Conservation (phyloP, 2,113 vertebrate species). For the Maccullochella peelii region DNA sequence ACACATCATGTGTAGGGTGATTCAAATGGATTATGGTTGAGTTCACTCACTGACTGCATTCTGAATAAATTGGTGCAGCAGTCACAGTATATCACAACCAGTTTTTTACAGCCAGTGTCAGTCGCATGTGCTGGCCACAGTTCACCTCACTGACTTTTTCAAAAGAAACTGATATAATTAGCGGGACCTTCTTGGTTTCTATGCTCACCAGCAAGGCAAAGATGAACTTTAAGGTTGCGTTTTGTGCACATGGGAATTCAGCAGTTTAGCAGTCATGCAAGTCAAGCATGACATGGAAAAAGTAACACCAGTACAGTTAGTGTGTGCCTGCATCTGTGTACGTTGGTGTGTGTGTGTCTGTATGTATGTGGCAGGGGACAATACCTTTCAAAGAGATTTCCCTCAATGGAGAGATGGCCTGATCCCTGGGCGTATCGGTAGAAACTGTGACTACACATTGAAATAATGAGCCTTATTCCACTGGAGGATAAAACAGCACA, state of each 20-base stretch:
- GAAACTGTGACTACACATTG: conserved; percentile 80
- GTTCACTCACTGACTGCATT: neutral
- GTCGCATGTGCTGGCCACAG: conserved; percentile 4
- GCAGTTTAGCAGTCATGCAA: conserved; percentile 39
- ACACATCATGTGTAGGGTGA: neutral
- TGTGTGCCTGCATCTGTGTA: conserved; percentile 23
- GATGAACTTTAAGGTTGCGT: conserved; percentile 13
- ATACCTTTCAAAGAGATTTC: conserved; percentile 68
- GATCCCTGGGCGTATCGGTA: conserved; percentile 66
- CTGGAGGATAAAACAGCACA: conserved; percentile 56
- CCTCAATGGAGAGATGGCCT: conserved; percentile 57
- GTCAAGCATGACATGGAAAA: conserved; percentile 36
- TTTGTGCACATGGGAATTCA: conserved; percentile 31
- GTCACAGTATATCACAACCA: neutral
- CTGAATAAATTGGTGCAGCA: conserved; percentile 11
- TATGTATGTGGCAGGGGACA: conserved; percentile 30
- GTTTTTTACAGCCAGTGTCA: conserved; percentile 12
- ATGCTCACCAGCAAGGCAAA: conserved; percentile 16
- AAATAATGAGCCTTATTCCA: conserved; percentile 79
- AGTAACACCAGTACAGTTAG: conserved; percentile 38
- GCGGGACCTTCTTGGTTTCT: neutral
- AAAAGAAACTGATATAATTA: conserved; percentile 42
- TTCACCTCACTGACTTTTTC: conserved; percentile 24
- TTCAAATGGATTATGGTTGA: neutral
- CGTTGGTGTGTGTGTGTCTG: neutral